Percentiles rank a stretch among this genome's conserved stretches.
phyloP scores from a whole-genome alignment of 1,140 invertebrate species.

The Anadara kagoshimensis region DNA sequence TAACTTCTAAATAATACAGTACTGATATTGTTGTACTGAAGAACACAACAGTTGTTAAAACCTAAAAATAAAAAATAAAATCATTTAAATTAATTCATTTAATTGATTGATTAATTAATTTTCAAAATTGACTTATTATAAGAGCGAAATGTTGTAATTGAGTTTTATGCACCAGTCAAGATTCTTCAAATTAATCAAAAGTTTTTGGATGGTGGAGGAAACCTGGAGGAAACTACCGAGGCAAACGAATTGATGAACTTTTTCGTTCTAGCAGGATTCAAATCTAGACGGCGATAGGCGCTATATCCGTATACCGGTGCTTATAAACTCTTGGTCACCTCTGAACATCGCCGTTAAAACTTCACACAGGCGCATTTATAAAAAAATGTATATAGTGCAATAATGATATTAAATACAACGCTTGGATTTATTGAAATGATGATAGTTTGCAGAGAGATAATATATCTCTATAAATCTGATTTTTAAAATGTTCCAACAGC shows the following conservation, averaged over 20 bases:
- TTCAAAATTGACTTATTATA: not conserved
- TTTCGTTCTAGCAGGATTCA: not conserved
- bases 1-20: constrained; percentile 64
- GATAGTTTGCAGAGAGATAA: too few relatives aligned
- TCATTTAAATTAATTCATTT: not conserved
- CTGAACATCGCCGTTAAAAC: too few relatives aligned
- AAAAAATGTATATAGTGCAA: too few relatives aligned
- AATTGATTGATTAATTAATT: not conserved
- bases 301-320: too few relatives aligned
- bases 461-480: too few relatives aligned
- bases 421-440: too few relatives aligned
- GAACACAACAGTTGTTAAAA: constrained; percentile 48
- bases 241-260: not conserved
- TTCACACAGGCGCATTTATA: too few relatives aligned
- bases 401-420: too few relatives aligned
- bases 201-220: not conserved
- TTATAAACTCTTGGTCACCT: too few relatives aligned
- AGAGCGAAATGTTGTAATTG: not conserved
- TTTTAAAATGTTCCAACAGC: too few relatives aligned
- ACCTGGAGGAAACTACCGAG: not conserved
- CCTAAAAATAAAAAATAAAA: not conserved
- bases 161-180: too few relatives aligned
- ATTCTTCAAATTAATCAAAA: not conserved
- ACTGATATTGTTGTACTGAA: constrained; percentile 62
- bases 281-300: too few relatives aligned